These are phyloP conservation scores for Colaptes auratus DNA, from an alignment of 2,113 vertebrate genomes.

Conservation along the genomic window DNA sequence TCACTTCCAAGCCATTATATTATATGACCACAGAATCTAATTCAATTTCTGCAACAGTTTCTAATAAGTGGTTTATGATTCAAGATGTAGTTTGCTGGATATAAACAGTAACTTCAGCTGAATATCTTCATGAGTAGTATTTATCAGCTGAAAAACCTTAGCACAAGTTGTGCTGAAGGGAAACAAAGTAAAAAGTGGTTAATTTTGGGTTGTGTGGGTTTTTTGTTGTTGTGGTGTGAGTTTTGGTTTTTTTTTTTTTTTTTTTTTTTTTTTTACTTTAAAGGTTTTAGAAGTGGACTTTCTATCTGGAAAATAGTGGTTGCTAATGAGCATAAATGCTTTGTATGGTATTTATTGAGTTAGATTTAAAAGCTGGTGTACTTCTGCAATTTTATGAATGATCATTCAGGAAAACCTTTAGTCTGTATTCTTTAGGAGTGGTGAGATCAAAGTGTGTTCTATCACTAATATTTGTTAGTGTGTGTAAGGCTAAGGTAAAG, in stretches of 20 bases:
- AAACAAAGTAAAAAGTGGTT: background rate
- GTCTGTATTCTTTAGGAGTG: background rate
- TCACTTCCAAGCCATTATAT: background rate
- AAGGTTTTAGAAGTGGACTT: background rate
- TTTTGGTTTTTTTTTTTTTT: too few species aligned
- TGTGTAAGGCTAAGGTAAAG: background rate
- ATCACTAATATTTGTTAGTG: background rate
- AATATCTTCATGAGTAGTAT: background rate
- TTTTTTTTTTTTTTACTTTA: background rate
- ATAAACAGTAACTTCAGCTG: background rate
- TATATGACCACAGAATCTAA: background rate
- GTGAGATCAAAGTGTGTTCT: background rate
- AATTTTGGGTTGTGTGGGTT: background rate
- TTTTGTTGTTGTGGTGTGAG: too few species aligned
- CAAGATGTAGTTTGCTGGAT: background rate
- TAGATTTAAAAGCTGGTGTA: background rate
- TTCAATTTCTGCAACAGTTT: background rate
- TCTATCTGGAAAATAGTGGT: background rate
- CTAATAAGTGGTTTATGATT: background rate
- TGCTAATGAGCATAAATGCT: background rate
- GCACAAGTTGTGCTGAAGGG: background rate
- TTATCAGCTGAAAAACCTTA: background rate
- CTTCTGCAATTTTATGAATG: background rate
- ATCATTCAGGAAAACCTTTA: background rate
- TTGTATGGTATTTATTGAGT: background rate